Conservation (phyloP, 2,797 vertebrate species). For the Bucorvus abyssinicus region DNA sequence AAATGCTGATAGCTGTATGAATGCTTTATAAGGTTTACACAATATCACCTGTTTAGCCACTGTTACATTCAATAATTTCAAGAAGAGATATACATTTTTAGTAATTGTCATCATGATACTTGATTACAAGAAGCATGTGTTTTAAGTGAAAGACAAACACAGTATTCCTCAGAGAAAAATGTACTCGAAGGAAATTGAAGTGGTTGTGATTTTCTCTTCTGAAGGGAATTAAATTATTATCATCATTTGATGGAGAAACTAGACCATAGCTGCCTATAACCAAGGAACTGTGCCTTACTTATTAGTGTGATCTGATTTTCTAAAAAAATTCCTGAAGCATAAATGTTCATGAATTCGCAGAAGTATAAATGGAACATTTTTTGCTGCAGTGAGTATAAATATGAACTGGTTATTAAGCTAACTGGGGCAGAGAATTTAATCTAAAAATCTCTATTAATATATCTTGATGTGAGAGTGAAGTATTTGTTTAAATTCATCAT, state of each 20-base stretch:
- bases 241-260: conserved; percentile 43
- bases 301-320: conserved; percentile 49
- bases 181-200: neutral
- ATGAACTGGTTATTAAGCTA: conserved; percentile 57
- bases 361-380: conserved; percentile 64
- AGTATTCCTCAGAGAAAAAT: conserved; percentile 4
- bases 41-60: neutral
- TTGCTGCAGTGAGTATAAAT: conserved; percentile 57
- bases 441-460: conserved; percentile 26
- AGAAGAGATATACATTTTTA: neutral
- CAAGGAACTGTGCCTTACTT: conserved; percentile 45
- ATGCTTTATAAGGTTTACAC: neutral
- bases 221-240: conserved; percentile 43
- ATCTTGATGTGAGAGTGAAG: conserved; percentile 37
- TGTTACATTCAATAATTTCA: conserved; percentile 11
- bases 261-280: conserved; percentile 36
- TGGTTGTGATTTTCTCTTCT: neutral
- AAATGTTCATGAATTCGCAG: conserved; percentile 64
- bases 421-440: conserved; percentile 45
- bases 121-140: neutral
- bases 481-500: conserved; percentile 6
- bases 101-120: neutral
- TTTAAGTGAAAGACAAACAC: neutral
- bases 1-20: neutral
- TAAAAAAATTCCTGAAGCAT: conserved; percentile 47